Evolutionary conservation across 1,140 invertebrate genomes (phyloP).

Genomic region (Calephelis nemesis): DNA sequence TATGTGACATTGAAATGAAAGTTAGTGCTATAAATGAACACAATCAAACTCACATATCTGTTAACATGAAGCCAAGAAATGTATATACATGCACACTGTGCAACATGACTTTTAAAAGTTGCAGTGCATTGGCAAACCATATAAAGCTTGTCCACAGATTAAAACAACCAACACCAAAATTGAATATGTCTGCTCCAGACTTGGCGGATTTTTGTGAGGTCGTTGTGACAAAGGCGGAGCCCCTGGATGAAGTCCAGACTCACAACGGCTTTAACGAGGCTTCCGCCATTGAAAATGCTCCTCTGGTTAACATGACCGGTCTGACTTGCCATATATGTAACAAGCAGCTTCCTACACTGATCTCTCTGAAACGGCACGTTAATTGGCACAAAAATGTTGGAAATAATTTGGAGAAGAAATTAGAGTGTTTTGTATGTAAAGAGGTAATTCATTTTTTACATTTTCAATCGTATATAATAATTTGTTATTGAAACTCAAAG

Average conservation of each 20-base stretch:
- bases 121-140: constrained; percentile 56
- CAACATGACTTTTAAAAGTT: constrained; percentile 62
- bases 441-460: constrained; percentile 46
- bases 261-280: constrained; percentile 66
- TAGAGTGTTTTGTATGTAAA: constrained; percentile 66
- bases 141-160: constrained; percentile 63
- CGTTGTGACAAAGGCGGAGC: constrained; percentile 75
- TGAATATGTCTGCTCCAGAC: constrained; percentile 36
- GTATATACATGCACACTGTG: constrained; percentile 70
- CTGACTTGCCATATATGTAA: constrained; percentile 67
- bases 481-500: not conserved
- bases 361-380: constrained; percentile 64
- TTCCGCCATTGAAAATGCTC: constrained; percentile 41
- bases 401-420: constrained; percentile 50
- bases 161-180: constrained; percentile 42
- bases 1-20: constrained; percentile 71
- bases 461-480: constrained; percentile 1
- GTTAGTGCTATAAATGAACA: constrained; percentile 67
- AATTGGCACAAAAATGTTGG: constrained; percentile 65
- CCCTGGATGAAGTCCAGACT: constrained; percentile 64
- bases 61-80: constrained; percentile 69
- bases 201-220: constrained; percentile 78
- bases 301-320: constrained; percentile 50
- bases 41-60: constrained; percentile 65
- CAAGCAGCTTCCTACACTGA: constrained; percentile 63